Conservation (phyloP, 2,113 vertebrate species). For the Melanocharis versteri region DNA sequence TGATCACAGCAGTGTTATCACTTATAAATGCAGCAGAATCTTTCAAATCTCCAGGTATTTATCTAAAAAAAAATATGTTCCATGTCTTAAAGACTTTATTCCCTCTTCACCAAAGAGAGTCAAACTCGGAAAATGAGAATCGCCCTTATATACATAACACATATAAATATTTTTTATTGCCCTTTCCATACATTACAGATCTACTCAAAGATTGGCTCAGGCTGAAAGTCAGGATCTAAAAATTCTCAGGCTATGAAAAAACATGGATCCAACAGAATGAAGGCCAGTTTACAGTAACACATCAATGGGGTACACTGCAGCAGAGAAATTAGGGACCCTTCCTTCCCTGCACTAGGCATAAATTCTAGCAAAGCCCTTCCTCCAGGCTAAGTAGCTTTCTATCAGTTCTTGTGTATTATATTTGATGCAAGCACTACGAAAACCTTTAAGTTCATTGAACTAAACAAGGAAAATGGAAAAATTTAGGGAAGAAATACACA, state of each 20-base stretch:
- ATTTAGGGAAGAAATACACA: background rate
- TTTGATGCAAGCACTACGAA: background rate
- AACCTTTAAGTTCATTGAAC: background rate
- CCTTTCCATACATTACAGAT: background rate
- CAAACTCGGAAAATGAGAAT: background rate
- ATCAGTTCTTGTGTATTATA: background rate
- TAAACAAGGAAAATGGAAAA: background rate
- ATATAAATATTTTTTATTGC: background rate
- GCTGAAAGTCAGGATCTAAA: background rate
- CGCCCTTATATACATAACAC: background rate
- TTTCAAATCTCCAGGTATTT: background rate
- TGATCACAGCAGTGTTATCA: constrained; percentile 51
- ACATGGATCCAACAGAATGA: background rate
- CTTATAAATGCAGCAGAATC: background rate
- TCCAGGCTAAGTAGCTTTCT: background rate
- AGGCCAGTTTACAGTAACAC: background rate
- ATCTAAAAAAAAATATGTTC: background rate
- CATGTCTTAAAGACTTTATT: background rate
- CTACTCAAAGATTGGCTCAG: background rate
- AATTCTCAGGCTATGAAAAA: background rate
- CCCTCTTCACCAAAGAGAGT: background rate
- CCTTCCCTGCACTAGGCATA: background rate
- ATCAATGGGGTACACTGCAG: background rate
- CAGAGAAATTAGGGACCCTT: background rate
- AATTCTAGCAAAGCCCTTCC: background rate